Percentiles rank a stretch among this genome's conserved stretches.
phyloP scores from a whole-genome alignment of 2,888 invertebrate species.

The Stegophylla sp. region DNA sequence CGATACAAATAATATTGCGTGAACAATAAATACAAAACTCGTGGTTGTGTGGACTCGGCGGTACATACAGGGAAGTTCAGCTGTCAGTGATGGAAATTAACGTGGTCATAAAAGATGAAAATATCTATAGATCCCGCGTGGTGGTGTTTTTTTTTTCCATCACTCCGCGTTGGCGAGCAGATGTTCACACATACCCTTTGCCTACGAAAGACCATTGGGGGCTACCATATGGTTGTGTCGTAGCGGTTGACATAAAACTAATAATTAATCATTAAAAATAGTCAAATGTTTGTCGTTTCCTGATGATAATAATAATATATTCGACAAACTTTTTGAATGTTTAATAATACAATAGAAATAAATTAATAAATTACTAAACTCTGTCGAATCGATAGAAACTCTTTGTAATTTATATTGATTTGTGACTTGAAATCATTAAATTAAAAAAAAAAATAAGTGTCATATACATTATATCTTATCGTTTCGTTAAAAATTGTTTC shows the following conservation, averaged over 20 bases:
- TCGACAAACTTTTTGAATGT: not conserved
- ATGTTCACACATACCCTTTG: constrained; percentile 48
- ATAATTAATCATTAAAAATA: constrained; percentile 50
- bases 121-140: constrained; percentile 24
- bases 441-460: too few species aligned
- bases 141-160: constrained; percentile 22
- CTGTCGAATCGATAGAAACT: too few species aligned
- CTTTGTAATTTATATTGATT: too few species aligned
- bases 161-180: constrained; percentile 43
- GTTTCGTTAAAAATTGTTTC: too few species aligned
- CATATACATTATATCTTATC: too few species aligned
- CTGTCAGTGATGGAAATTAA: constrained; percentile 37
- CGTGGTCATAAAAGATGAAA: constrained; percentile 39
- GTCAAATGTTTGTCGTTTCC: constrained; percentile 15
- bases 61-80: constrained; percentile 28
- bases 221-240: constrained; percentile 38
- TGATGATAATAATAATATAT: too few species aligned
- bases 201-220: constrained; percentile 15
- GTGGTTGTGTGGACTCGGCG: constrained; percentile 8
- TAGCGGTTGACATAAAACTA: constrained; percentile 19
- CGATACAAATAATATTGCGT: not conserved
- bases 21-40: constrained; percentile 6
- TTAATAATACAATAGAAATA: constrained; percentile 9
- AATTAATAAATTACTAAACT: too few species aligned
- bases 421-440: too few species aligned